Percentiles rank a stretch among this genome's conserved stretches.
Conservation (phyloP, 2,113 vertebrate genomes). For the Coptodon rendalli region DNA sequence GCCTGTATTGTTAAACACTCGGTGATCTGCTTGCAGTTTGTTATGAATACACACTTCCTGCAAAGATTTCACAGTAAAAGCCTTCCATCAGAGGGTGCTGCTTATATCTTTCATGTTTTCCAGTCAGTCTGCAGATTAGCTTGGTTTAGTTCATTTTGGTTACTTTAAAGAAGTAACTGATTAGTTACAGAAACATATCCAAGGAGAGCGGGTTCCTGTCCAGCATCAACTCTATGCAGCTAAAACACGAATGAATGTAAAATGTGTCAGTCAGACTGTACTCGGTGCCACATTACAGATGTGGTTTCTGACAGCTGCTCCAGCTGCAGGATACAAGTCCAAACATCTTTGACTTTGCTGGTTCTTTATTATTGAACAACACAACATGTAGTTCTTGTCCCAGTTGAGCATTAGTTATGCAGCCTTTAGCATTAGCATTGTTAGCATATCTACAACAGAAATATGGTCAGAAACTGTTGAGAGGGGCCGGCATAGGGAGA, state of each 20-base stretch:
- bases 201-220: not conserved
- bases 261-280: no score
- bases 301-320: no score
- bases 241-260: not conserved
- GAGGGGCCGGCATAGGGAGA: no score
- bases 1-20: not conserved
- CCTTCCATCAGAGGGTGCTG: not conserved
- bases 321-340: no score
- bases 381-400: no score
- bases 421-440: not conserved
- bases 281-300: no score
- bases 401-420: no score
- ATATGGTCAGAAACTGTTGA: fast-evolving
- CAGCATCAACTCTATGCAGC: not conserved
- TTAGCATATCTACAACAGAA: not conserved
- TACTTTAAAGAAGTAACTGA: not conserved
- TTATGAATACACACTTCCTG: not conserved
- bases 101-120: not conserved
- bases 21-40: not conserved
- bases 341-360: no score
- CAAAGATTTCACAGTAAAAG: not conserved
- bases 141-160: not conserved
- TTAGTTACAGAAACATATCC: not conserved
- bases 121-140: not conserved
- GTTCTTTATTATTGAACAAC: no score